Conservation (phyloP, 2,888 invertebrate genomes). For the Tachina fera region DNA sequence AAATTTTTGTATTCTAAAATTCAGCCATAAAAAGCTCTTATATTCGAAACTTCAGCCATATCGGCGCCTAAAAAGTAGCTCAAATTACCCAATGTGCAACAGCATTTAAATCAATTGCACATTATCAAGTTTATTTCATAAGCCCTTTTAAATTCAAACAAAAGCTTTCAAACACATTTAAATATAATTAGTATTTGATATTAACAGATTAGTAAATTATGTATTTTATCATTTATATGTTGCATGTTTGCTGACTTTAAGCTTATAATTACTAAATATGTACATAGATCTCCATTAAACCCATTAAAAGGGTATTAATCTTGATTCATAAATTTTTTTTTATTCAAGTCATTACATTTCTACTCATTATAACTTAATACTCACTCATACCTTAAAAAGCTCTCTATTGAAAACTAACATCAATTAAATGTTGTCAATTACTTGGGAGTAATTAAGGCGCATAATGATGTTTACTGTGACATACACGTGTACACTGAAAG, state of each 20-base stretch:
- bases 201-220: no score
- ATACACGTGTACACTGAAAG: neutral
- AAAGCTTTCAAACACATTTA: neutral
- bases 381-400: neutral
- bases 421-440: constrained; percentile 52
- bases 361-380: neutral
- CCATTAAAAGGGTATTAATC: constrained; percentile 23
- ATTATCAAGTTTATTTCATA: neutral
- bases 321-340: constrained; percentile 6
- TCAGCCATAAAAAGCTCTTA: no score
- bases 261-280: constrained; percentile 6
- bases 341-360: constrained; percentile 10
- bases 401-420: constrained; percentile 13
- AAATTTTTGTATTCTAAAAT: no score
- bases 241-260: neutral
- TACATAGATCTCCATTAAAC: neutral
- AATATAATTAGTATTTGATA: no score
- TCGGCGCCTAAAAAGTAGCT: no score
- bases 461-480: constrained; percentile 35
- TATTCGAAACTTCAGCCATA: no score
- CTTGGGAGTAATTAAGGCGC: constrained; percentile 29
- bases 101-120: neutral
- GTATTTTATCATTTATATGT: neutral
- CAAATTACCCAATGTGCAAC: no score
- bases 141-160: neutral